These are phyloP conservation scores for Leontocebus nigricollis DNA, from an alignment of 2,797 vertebrate genomes.

Conservation along the genomic window DNA sequence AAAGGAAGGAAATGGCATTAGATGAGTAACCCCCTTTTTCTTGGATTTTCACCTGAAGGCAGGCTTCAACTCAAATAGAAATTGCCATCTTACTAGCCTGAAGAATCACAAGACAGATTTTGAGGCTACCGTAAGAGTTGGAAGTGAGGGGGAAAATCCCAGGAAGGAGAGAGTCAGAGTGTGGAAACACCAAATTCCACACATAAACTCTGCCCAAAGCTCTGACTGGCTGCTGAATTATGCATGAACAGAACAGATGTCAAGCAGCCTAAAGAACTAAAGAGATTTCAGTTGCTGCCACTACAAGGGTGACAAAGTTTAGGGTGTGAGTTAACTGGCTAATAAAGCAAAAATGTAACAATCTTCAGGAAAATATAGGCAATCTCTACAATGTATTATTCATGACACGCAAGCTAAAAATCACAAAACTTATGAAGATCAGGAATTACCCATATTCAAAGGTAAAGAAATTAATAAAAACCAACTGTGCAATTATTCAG, in stretches of 20 bases:
- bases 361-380: background rate
- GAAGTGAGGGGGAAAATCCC: background rate
- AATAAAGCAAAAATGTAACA: conserved; percentile 36
- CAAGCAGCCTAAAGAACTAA: conserved; percentile 1
- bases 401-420: conserved; percentile 9
- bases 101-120: background rate
- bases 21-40: background rate
- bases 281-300: background rate
- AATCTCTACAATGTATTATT: background rate
- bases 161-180: background rate
- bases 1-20: background rate
- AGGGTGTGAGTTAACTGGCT: background rate
- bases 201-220: background rate
- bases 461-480: conserved; percentile 28
- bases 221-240: background rate
- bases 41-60: background rate
- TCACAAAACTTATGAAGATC: background rate
- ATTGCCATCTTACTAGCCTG: background rate
- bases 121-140: background rate
- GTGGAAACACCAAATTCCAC: background rate
- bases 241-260: background rate
- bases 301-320: background rate
- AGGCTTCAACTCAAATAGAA: background rate
- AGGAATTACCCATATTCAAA: background rate
- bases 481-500: background rate